Conservation (phyloP, 2,888 invertebrate species). For the Aspidiotus rigidus region DNA sequence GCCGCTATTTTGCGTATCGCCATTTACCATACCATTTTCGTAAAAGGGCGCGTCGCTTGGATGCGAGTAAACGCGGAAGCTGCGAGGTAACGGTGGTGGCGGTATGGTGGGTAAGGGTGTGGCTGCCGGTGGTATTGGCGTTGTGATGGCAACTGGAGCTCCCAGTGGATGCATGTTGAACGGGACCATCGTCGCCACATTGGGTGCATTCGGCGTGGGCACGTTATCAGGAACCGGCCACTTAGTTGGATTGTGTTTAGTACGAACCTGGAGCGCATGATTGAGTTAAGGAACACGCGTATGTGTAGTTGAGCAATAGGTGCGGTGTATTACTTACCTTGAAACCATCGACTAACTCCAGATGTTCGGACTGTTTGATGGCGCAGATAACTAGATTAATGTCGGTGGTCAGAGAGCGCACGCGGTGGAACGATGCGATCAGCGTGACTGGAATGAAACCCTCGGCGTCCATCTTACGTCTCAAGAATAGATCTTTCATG, state of each 20-base stretch:
- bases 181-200: constrained; percentile 32
- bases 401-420: constrained; percentile 77
- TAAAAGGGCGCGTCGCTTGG: constrained; percentile 9
- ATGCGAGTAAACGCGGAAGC: constrained; percentile 30
- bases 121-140: constrained; percentile 35
- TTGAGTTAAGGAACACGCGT: too few relatives aligned
- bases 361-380: constrained; percentile 71
- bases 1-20: not conserved
- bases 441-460: constrained; percentile 88
- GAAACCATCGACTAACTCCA: constrained; percentile 54
- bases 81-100: constrained; percentile 33
- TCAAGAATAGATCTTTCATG: constrained; percentile 87
- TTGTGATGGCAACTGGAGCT: constrained; percentile 36
- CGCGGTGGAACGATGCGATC: constrained; percentile 92
- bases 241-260: constrained; percentile 67
- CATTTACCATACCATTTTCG: not conserved
- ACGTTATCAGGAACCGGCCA: constrained; percentile 74
- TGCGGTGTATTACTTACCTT: constrained; percentile 50
- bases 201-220: constrained; percentile 33
- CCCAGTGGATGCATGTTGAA: constrained; percentile 40
- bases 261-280: constrained; percentile 57
- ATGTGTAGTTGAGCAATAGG: not conserved
- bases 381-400: constrained; percentile 73
- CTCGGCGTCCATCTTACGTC: constrained; percentile 90
- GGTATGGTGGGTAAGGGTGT: constrained; percentile 36